Percentiles rank a stretch among this genome's conserved stretches.
Conservation (phyloP, 2,888 invertebrate species). For the Eristalinus aeneus region DNA sequence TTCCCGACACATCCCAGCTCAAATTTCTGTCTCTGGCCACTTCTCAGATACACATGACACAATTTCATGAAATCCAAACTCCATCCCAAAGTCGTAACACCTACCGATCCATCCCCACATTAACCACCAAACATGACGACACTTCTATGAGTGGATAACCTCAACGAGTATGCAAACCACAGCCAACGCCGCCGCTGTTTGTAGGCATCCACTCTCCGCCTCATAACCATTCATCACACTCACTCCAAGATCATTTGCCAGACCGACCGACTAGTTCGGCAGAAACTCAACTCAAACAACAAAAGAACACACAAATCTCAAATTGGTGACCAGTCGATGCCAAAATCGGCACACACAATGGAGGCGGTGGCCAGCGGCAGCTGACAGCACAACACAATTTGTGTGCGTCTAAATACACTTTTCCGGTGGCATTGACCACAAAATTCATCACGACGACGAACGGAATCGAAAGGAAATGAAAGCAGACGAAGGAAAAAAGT, state of each 20-base stretch:
- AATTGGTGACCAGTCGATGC: conserved; percentile 31
- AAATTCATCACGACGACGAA: conserved; percentile 4
- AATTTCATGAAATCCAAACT: neutral
- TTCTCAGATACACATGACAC: no score
- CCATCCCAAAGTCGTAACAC: no score
- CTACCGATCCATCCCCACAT: neutral
- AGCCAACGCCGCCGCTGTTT: neutral
- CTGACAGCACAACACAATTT: neutral
- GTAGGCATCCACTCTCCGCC: neutral
- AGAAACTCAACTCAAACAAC: neutral
- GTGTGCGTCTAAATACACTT: conserved; percentile 37
- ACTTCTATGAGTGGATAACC: neutral
- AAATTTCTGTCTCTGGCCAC: no score
- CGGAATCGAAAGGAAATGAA: conserved; percentile 4
- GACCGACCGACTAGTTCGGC: neutral
- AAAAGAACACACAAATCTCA: conserved; percentile 7
- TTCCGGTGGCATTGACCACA: conserved; percentile 68
- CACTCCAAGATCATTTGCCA: conserved; percentile 1
- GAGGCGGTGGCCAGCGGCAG: neutral
- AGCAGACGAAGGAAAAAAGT: conserved; percentile 7
- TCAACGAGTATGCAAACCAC: neutral
- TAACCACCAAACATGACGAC: neutral
- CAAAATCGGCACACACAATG: conserved; percentile 53
- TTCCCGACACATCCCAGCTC: no score
- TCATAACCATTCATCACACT: neutral